Conservation (phyloP, 2,113 vertebrate genomes). For the Labeo rohita region DNA sequence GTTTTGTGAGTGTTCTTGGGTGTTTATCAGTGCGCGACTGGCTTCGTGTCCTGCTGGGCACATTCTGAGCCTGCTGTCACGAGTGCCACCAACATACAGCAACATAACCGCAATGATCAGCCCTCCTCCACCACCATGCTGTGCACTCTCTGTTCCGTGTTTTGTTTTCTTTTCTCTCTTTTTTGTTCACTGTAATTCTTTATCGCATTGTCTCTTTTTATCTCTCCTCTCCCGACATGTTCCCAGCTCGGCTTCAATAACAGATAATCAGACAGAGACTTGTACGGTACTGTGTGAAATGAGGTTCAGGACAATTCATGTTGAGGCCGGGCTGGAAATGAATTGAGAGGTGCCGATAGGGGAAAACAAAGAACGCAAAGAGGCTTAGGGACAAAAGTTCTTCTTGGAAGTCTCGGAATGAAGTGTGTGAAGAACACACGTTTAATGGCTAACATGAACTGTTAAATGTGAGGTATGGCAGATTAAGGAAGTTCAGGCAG, state of each 20-base stretch:
- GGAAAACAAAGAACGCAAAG: slow-evolving; percentile 1
- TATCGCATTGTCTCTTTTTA: background rate
- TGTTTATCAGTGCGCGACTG: slow-evolving; percentile 51
- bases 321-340: background rate
- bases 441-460: background rate
- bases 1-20: slow-evolving; percentile 53
- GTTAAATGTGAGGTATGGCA: background rate
- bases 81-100: slow-evolving; percentile 31
- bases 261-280: background rate
- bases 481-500: background rate
- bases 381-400: background rate
- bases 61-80: slow-evolving; percentile 33
- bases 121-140: slow-evolving; percentile 10
- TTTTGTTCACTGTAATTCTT: background rate
- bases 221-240: background rate
- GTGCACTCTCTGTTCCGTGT: background rate
- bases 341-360: background rate
- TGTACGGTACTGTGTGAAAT: background rate
- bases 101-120: slow-evolving; percentile 12
- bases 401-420: background rate
- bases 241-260: background rate
- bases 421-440: background rate
- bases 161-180: background rate
- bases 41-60: slow-evolving; percentile 46
- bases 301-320: background rate